Base-by-base conservation (phyloP, 2,888 invertebrate species). In the Helobdella robusta region DNA sequence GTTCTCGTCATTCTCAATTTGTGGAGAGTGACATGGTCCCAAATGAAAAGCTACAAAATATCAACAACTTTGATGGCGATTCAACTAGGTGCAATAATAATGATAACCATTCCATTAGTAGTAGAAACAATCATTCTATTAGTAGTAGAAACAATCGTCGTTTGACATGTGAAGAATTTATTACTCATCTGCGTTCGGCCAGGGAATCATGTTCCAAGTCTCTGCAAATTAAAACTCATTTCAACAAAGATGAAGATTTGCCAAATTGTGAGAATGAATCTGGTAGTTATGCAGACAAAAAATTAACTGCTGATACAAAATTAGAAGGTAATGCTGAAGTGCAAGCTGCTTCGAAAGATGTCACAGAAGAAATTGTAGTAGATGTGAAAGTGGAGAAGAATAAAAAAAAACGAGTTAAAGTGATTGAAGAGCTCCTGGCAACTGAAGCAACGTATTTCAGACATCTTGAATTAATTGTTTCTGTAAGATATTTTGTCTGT, bases 361-460 rank as follows among this genome's bases (percentile, higher is more conserved):
- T 11, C 32, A 56, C n/a, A 30, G 30, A n/a, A 30, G 8, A 25
- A 48, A 48, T 23, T 1, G 25, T 1, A 8, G 32, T 23, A 30
- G 25, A 4, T 56, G 56, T 11, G 1, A 28, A 25, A 30, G 56
- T 32, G 25, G 63, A 56, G 40, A 64, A 50, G 32, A 48, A 56
- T 46, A 48, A 44, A n/a, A 30, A 52, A 15, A 54, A 48, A 44
- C 61, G 68, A 8, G 46, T 30, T 1, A 66, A 84, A 85, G 84
- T 86, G 0, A 81, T 86, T 28, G 80, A 84, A 73, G 88, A 88
- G 79, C 84, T 87, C 68, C 80, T 87, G 61, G 83, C 83, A 18
- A 86, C 86, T 8, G 88, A 88, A 80, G 83, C 84, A 66, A 83
- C 84, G 6, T 88, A 88, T 76, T 78, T 87, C 23, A 81, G 83